Conservation (phyloP, 35 echinoderm and acorn worm species). For the Holothuria glaberrima region DNA sequence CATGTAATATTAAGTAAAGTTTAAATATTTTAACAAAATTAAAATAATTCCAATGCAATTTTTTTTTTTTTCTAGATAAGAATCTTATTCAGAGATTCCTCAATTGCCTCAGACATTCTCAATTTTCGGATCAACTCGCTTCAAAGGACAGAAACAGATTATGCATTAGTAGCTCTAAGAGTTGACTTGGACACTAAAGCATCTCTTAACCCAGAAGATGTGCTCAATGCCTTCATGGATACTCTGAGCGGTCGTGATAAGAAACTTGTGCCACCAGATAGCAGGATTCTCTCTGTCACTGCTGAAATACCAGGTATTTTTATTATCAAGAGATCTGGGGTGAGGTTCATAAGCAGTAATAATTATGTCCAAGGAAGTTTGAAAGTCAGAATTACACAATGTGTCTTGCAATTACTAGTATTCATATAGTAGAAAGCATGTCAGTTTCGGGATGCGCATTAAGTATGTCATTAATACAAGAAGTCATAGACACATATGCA, state of each 20-base stretch:
- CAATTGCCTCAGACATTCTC: neutral
- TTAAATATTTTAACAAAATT: too few relatives aligned
- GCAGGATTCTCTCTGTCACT: conserved; percentile 36
- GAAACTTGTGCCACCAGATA: conserved; percentile 24
- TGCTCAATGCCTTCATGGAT: conserved; percentile 12
- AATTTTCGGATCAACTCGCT: conserved; percentile 18
- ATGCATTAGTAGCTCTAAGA: conserved; percentile 9
- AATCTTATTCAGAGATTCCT: neutral
- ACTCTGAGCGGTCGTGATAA: conserved; percentile 32
- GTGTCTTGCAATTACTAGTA: too few relatives aligned
- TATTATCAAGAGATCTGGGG: neutral
- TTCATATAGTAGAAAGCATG: too few relatives aligned
- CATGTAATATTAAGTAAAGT: too few relatives aligned
- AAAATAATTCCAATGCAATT: too few relatives aligned
- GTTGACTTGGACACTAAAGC: neutral
- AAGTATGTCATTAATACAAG: too few relatives aligned
- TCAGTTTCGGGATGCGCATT: too few relatives aligned
- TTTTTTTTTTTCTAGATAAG: conserved; percentile 14
- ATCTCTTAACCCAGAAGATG: neutral
- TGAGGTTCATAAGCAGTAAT: neutral
- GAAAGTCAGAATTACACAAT: too few relatives aligned
- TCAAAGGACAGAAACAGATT: neutral
- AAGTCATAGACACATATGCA: neutral
- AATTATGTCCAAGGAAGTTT: neutral
- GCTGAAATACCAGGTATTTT: conserved; percentile 22